phyloP scores from a whole-genome alignment of 2,888 invertebrate species.

The Zaprionus lineosus region DNA sequence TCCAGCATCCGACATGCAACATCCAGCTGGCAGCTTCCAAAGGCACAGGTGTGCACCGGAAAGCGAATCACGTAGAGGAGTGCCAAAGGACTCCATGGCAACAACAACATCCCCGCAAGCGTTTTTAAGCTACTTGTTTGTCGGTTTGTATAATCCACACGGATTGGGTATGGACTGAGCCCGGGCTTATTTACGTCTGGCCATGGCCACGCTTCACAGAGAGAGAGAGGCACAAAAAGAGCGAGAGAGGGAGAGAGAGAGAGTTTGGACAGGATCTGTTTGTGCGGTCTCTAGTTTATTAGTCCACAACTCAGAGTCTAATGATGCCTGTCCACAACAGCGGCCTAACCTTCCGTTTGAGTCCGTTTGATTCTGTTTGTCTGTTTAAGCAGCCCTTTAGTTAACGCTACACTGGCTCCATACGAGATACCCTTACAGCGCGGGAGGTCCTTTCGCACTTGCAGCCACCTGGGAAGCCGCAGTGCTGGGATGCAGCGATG shows the following conservation, averaged over 20 bases:
- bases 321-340: conserved; percentile 68
- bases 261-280: background rate
- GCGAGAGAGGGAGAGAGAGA: conserved; percentile 12
- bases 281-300: conserved; percentile 58
- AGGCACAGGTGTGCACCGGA: conserved; percentile 25
- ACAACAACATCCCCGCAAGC: conserved; percentile 35
- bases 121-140: conserved; percentile 74
- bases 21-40: too few species aligned
- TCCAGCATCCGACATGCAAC: conserved; percentile 6
- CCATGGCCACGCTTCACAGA: conserved; percentile 7
- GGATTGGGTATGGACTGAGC: conserved; percentile 35
- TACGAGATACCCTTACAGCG: conserved; percentile 5
- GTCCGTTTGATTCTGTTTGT: conserved; percentile 40
- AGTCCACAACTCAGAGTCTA: conserved; percentile 57
- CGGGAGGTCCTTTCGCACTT: too few species aligned
- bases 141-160: conserved; percentile 69
- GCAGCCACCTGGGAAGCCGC: too few species aligned
- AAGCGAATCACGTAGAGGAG: background rate
- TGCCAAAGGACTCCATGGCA: conserved; percentile 33
- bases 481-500: too few species aligned
- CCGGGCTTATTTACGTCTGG: conserved; percentile 56
- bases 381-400: conserved; percentile 40
- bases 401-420: conserved; percentile 58
- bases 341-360: conserved; percentile 32
- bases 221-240: too few species aligned